Evolutionary conservation across 2,888 invertebrate species (phyloP).

Genomic region (Eristalinus aeneus): DNA sequence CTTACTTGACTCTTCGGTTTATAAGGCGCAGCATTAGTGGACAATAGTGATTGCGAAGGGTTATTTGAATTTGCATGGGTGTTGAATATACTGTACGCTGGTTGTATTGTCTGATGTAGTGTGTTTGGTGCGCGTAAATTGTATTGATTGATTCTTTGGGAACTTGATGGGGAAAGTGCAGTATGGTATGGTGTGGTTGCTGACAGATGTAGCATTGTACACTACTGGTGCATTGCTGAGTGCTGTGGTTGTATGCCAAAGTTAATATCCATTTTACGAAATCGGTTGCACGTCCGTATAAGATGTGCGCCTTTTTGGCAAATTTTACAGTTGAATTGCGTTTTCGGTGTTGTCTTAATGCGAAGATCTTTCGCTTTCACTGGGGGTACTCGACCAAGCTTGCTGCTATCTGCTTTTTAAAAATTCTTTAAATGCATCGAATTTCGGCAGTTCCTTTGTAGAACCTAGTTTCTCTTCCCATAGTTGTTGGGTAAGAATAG

Average conservation of each 20-base stretch:
- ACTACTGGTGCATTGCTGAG: too few species aligned
- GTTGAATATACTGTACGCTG: too few species aligned
- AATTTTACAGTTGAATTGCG: neutral
- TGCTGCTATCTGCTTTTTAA: too few species aligned
- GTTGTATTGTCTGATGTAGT: constrained; percentile 12
- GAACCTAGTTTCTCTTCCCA: too few species aligned
- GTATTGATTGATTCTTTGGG: too few species aligned
- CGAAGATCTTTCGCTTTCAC: neutral
- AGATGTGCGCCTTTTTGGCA: neutral
- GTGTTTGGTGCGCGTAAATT: neutral
- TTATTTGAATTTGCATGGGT: neutral
- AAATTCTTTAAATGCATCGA: neutral
- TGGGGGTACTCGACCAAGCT: neutral
- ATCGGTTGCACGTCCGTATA: constrained; percentile 1
- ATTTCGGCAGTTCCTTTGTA: too few species aligned
- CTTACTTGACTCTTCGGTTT: constrained; percentile 3
- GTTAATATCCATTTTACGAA: neutral
- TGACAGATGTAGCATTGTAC: too few species aligned
- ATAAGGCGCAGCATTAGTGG: neutral
- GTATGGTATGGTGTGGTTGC: neutral
- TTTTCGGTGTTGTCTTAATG: too few species aligned
- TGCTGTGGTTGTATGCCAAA: too few species aligned
- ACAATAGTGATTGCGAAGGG: neutral
- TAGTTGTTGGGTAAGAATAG: too few species aligned
- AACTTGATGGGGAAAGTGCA: neutral